Percentiles rank a stretch among this genome's conserved stretches.
Evolutionary conservation across 1,140 invertebrate genomes (phyloP).

Genomic region (Grapholita molesta): DNA sequence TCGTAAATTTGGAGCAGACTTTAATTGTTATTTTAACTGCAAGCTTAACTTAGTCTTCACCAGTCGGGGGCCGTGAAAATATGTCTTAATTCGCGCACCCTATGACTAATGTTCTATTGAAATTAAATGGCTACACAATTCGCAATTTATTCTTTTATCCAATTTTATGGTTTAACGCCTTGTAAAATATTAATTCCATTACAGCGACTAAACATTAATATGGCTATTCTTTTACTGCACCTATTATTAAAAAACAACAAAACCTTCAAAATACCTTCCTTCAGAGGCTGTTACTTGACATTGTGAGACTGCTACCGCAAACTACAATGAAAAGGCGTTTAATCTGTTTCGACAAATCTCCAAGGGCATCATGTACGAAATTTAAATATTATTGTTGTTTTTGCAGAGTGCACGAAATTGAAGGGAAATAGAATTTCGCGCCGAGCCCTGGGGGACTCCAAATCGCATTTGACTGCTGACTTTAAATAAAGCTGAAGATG

Average conservation of each 20-base stretch:
- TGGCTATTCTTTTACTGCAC: no score
- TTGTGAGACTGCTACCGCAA: background rate
- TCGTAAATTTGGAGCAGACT: constrained; percentile 74
- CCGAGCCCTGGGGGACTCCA: constrained; percentile 46
- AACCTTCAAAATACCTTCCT: background rate
- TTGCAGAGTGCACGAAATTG: constrained; percentile 71
- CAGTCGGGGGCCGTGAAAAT: constrained; percentile 60
- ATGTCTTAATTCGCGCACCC: constrained; percentile 73
- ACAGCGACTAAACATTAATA: no score
- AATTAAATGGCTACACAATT: constrained; percentile 46
- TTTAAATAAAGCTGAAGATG: constrained; percentile 18
- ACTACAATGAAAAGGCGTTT: constrained; percentile 11
- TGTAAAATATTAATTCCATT: background rate
- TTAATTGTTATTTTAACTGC: constrained; percentile 78
- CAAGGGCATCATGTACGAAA: constrained; percentile 53
- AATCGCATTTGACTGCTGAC: constrained; percentile 45
- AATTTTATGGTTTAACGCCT: constrained; percentile 30
- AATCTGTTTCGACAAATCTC: constrained; percentile 40
- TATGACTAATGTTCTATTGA: constrained; percentile 70
- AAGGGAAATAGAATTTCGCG: constrained; percentile 70
- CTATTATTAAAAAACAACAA: background rate
- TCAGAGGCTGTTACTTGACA: no score
- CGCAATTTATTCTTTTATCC: constrained; percentile 30
- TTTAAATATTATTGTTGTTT: constrained; percentile 75
- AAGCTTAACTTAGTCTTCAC: constrained; percentile 65